phyloP scores from a whole-genome alignment of 64 coral and sea anemone species.

The Astreopora myriophthalma region DNA sequence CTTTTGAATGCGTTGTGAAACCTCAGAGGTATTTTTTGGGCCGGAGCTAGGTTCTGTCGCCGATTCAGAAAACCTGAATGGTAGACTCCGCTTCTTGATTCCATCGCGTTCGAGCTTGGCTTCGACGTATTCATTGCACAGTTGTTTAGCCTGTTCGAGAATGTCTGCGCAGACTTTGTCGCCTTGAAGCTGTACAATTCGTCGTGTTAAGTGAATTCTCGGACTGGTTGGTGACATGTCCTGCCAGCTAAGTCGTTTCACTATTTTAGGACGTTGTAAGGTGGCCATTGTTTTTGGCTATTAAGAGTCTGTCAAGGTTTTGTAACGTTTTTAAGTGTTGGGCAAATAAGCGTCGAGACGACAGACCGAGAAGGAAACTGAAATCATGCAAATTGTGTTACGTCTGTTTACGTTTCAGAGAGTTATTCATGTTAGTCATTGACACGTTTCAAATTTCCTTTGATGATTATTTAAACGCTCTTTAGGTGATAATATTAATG shows the following conservation, averaged over 20 bases:
- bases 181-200: constrained; percentile 82
- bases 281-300: constrained; percentile 38
- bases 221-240: constrained; percentile 77
- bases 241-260: constrained; percentile 84
- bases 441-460: constrained; percentile 6
- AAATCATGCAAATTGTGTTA: neutral
- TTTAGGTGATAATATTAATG: neutral
- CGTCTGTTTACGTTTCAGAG: neutral
- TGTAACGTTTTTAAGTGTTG: neutral
- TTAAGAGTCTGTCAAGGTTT: neutral
- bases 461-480: neutral
- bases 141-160: constrained; percentile 73
- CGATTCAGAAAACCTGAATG: constrained; percentile 11
- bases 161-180: constrained; percentile 76
- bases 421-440: neutral
- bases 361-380: neutral
- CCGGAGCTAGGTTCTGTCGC: neutral
- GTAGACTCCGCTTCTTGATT: constrained; percentile 38
- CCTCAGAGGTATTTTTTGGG: constrained; percentile 12
- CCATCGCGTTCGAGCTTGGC: constrained; percentile 82
- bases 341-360: neutral
- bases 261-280: constrained; percentile 69
- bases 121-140: constrained; percentile 81
- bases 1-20: constrained; percentile 80
- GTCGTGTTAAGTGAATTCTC: constrained; percentile 75